Percentiles rank a stretch among this genome's conserved stretches.
Evolutionary conservation across 2,113 vertebrate genomes (phyloP).

Genomic region (Ochotona princeps): DNA sequence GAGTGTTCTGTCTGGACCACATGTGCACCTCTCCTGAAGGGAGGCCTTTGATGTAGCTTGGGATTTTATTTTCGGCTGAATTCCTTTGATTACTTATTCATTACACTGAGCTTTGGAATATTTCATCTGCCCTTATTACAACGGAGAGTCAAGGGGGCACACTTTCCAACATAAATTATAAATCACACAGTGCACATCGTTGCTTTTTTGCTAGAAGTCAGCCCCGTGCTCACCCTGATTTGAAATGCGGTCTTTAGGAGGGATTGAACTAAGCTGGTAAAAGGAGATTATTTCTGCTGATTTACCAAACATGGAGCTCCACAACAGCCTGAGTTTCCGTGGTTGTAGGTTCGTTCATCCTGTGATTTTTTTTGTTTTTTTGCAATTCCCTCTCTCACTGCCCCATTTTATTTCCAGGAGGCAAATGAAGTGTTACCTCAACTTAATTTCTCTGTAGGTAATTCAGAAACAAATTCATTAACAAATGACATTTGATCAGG

Average conservation of each 20-base stretch:
- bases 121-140: slow-evolving; percentile 65
- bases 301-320: not conserved
- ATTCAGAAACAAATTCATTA: not conserved
- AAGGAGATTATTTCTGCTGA: slow-evolving; percentile 38
- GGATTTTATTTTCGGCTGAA: slow-evolving; percentile 79
- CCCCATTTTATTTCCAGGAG: not conserved
- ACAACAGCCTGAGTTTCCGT: not conserved
- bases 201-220: slow-evolving; percentile 43
- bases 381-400: not conserved
- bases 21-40: slow-evolving; percentile 77
- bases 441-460: not conserved
- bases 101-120: slow-evolving; percentile 43
- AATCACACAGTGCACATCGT: slow-evolving; percentile 58
- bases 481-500: not conserved
- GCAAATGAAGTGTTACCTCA: not conserved
- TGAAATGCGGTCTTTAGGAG: slow-evolving; percentile 67
- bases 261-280: slow-evolving; percentile 51
- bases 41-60: slow-evolving; percentile 84
- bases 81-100: slow-evolving; percentile 82
- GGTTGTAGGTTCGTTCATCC: not conserved
- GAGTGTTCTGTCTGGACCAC: slow-evolving; percentile 69
- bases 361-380: not conserved
- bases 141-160: slow-evolving; percentile 30
- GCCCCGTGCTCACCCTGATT: not conserved
- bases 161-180: slow-evolving; percentile 65